Conservation (phyloP, 2,888 invertebrate species). For the Antitype chi region DNA sequence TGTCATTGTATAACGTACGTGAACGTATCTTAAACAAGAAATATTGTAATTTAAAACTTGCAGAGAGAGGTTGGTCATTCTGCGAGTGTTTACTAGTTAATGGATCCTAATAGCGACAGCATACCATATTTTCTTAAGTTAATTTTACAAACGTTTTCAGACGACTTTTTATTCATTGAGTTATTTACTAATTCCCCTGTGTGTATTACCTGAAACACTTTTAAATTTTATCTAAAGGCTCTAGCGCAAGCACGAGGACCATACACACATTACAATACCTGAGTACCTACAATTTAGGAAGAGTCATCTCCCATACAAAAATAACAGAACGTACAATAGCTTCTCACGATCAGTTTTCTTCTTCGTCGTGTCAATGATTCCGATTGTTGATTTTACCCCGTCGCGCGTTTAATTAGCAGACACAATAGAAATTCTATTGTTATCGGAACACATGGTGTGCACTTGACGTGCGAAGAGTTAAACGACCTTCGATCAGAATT, state of each 20-base stretch:
- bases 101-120: not conserved
- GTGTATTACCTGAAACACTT: too few species aligned
- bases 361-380: too few species aligned
- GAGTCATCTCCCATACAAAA: not conserved
- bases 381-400: too few species aligned
- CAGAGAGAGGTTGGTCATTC: too few species aligned
- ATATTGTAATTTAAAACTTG: not conserved
- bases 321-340: not conserved
- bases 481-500: too few species aligned
- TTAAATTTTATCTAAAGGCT: not conserved
- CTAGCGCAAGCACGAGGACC: not conserved
- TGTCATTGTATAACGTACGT: too few species aligned
- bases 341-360: too few species aligned
- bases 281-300: not conserved
- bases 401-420: too few species aligned
- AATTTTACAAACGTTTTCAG: not conserved
- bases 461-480: too few species aligned
- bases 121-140: not conserved
- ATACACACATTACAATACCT: not conserved
- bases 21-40: not conserved
- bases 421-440: too few species aligned
- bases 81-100: not conserved
- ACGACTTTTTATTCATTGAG: not conserved
- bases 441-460: too few species aligned
- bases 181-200: too few species aligned